These are phyloP conservation scores for Esox masquinongy DNA, from an alignment of 2,797 vertebrate genomes.

Conservation along the genomic window DNA sequence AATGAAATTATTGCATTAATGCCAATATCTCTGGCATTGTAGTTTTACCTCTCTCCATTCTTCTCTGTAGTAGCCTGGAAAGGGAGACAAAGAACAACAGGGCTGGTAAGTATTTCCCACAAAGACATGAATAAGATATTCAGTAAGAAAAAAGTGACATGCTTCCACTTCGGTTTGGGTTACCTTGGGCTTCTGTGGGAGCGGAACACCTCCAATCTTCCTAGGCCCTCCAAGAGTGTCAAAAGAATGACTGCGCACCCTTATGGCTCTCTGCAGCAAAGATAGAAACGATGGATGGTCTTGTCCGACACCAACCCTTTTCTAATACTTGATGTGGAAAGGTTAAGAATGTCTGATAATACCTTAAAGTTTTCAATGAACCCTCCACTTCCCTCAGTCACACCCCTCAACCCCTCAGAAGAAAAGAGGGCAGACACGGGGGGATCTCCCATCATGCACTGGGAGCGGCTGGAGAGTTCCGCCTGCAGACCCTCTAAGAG, in stretches of 20 bases:
- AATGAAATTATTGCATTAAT: too few species aligned
- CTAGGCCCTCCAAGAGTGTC: slow-evolving; percentile 80
- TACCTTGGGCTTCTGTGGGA: slow-evolving; percentile 68
- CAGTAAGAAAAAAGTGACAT: not conserved
- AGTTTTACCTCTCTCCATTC: slow-evolving; percentile 69
- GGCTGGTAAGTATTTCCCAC: slow-evolving; percentile 1
- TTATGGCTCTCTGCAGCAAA: slow-evolving; percentile 81
- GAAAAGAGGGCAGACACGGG: slow-evolving; percentile 45
- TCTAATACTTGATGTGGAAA: not conserved
- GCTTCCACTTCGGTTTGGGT: not conserved
- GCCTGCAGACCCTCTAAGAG: slow-evolving; percentile 74
- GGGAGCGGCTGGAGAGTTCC: slow-evolving; percentile 74
- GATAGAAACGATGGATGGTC: not conserved
- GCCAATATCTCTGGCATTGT: not conserved
- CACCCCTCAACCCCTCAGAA: slow-evolving; percentile 58
- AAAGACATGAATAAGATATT: slow-evolving; percentile 13
- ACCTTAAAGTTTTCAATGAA: slow-evolving; percentile 84
- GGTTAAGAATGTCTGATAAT: not conserved
- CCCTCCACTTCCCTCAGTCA: slow-evolving; percentile 73
- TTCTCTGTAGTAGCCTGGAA: slow-evolving; percentile 62
- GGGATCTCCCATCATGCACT: slow-evolving; percentile 75
- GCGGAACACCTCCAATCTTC: slow-evolving; percentile 56
- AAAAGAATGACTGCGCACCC: slow-evolving; percentile 89
- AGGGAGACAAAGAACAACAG: slow-evolving; percentile 10
- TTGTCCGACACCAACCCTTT: not conserved